A percentile compares a stretch with the other conserved stretches of the same genome.
phyloP scores from a whole-genome alignment of 2,113 vertebrate genomes.

The Platichthys flesus region DNA sequence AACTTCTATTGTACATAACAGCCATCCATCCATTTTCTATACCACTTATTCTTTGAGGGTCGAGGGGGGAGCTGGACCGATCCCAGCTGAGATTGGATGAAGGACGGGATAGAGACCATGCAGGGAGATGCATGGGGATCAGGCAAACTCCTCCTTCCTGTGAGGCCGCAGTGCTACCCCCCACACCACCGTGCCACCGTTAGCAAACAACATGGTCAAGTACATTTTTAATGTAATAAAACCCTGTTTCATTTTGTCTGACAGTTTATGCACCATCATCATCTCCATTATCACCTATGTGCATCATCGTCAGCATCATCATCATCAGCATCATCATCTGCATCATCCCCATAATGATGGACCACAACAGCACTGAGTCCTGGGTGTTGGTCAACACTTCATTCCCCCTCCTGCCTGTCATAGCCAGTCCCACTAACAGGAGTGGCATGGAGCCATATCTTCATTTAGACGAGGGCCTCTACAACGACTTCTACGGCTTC shows the following conservation, averaged over 20 bases:
- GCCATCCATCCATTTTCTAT: too few species aligned
- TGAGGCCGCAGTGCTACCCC: too few species aligned
- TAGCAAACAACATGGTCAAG: neutral
- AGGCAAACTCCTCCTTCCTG: too few species aligned
- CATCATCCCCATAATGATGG: constrained; percentile 39
- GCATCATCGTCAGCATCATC: neutral
- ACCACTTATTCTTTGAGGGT: too few species aligned
- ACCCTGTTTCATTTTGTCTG: constrained; percentile 28
- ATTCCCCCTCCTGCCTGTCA: constrained; percentile 18
- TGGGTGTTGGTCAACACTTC: constrained; percentile 72
- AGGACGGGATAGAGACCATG: too few species aligned
- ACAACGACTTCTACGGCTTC: constrained; percentile 86
- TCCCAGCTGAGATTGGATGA: too few species aligned
- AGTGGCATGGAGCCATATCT: constrained; percentile 79
- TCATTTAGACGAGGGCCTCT: constrained; percentile 86
- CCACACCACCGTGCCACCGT: too few species aligned
- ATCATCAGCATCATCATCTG: constrained; percentile 1
- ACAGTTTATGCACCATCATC: constrained; percentile 22
- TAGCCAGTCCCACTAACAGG: constrained; percentile 47
- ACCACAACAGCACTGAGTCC: constrained; percentile 61
- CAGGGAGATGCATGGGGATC: too few species aligned
- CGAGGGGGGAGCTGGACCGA: too few species aligned
- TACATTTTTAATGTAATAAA: neutral
- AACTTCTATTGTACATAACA: too few species aligned
- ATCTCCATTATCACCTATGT: too few species aligned